Evolutionary conservation across 1,140 invertebrate species (phyloP).

Genomic region (Drosophila leontia): DNA sequence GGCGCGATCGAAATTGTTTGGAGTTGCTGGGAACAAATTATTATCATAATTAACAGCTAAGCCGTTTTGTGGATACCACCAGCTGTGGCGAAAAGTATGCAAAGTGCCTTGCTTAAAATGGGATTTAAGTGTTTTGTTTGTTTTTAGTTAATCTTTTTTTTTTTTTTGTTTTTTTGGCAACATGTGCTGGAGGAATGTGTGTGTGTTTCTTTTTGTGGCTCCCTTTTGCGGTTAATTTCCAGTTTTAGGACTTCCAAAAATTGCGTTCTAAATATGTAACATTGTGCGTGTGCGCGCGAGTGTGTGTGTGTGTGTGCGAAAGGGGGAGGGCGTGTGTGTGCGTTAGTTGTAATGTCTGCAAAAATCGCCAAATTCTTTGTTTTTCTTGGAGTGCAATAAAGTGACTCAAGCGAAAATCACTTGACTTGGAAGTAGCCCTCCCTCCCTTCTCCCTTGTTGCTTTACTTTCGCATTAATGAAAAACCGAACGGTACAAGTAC

Average conservation of each 20-base stretch:
- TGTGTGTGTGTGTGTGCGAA: constrained; percentile 17
- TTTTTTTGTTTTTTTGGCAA: not conserved
- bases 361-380: constrained; percentile 6
- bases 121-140: not conserved
- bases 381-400: constrained; percentile 12
- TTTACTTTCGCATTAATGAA: constrained; percentile 36
- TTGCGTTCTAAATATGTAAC: constrained; percentile 35
- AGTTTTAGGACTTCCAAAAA: constrained; percentile 5
- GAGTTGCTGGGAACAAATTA: constrained; percentile 16
- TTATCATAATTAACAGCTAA: constrained; percentile 3
- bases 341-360: constrained; percentile 26
- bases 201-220: not conserved
- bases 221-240: not conserved
- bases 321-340: not conserved
- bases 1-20: constrained; percentile 39
- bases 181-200: constrained; percentile 11
- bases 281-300: not conserved
- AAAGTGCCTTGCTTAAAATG: not conserved
- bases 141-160: not conserved
- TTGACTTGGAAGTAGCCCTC: constrained; percentile 17
- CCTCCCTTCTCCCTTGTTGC: not conserved
- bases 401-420: constrained; percentile 33
- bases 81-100: constrained; percentile 32
- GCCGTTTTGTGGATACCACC: constrained; percentile 20
- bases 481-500: constrained; percentile 34